Conservation (phyloP, 2,888 invertebrate species). For the Yponomeuta cagnagella region DNA sequence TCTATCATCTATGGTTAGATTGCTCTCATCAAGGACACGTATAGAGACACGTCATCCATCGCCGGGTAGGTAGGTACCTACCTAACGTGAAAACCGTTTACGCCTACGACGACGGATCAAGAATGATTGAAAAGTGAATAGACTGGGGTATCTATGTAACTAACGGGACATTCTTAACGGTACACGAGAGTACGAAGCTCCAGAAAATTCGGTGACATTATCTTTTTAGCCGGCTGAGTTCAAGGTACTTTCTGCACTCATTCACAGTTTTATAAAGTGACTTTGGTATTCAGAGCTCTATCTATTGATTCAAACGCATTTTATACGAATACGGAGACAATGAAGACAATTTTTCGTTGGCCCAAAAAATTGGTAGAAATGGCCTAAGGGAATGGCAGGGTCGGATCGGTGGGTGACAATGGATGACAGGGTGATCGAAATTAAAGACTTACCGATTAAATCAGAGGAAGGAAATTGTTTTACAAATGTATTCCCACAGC, state of each 20-base stretch:
- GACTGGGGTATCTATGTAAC: constrained; percentile 33
- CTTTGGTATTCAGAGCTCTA: too few relatives aligned
- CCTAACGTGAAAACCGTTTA: neutral
- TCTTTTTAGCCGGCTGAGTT: neutral
- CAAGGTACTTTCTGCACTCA: constrained; percentile 14
- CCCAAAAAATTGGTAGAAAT: neutral
- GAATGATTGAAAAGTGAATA: constrained; percentile 23
- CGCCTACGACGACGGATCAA: constrained; percentile 9
- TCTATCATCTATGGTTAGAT: neutral
- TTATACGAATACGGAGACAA: neutral
- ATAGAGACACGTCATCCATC: constrained; percentile 46
- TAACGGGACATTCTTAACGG: constrained; percentile 52
- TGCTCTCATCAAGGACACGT: constrained; percentile 38
- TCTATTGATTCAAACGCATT: neutral
- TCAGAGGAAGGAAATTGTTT: constrained; percentile 28
- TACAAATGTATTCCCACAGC: constrained; percentile 38
- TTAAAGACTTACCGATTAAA: constrained; percentile 39
- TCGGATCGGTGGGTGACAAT: neutral
- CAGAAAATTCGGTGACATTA: constrained; percentile 48
- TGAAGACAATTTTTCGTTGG: neutral
- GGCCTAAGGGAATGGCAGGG: neutral
- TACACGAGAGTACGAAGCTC: constrained; percentile 36
- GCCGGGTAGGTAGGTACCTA: constrained; percentile 6
- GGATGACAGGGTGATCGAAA: neutral
- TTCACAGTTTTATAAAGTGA: too few relatives aligned